A percentile compares a stretch with the other conserved stretches of the same genome.
phyloP scores from a whole-genome alignment of 2,888 invertebrate species.

The Drosophila dives region DNA sequence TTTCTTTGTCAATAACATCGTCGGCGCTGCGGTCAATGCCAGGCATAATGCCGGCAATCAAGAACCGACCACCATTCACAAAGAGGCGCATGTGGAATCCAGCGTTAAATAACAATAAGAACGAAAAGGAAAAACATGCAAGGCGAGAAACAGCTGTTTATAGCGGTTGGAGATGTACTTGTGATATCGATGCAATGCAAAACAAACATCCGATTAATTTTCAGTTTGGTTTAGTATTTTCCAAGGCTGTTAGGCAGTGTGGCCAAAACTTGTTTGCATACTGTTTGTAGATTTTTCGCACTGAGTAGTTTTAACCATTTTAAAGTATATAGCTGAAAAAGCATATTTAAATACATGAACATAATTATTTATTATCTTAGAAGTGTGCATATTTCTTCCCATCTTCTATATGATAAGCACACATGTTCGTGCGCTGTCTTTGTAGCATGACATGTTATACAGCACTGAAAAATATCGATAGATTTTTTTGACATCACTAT shows the following conservation, averaged over 20 bases:
- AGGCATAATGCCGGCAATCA: conserved; percentile 77
- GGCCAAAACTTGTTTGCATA: too few relatives aligned
- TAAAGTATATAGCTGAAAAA: neutral
- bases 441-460: neutral
- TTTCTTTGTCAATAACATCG: conserved; percentile 72
- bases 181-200: neutral
- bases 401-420: neutral
- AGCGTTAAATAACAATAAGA: conserved; percentile 59
- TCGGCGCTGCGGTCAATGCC: conserved; percentile 54
- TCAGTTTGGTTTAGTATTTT: neutral
- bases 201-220: neutral
- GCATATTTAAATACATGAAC: neutral
- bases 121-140: conserved; percentile 29
- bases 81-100: conserved; percentile 66
- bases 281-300: too few relatives aligned
- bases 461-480: conserved; percentile 11
- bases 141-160: conserved; percentile 55
- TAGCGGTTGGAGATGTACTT: conserved; percentile 15
- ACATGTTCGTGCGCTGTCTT: neutral
- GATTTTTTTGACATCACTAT: conserved; percentile 24
- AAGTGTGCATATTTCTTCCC: neutral
- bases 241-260: neutral
- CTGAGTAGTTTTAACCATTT: neutral
- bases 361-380: neutral
- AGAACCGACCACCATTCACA: conserved; percentile 57